Evolutionary conservation across 1,140 invertebrate genomes (phyloP), one percentile per base, ranked within the genome.

Genomic region (Drosophila sechellia): DNA sequence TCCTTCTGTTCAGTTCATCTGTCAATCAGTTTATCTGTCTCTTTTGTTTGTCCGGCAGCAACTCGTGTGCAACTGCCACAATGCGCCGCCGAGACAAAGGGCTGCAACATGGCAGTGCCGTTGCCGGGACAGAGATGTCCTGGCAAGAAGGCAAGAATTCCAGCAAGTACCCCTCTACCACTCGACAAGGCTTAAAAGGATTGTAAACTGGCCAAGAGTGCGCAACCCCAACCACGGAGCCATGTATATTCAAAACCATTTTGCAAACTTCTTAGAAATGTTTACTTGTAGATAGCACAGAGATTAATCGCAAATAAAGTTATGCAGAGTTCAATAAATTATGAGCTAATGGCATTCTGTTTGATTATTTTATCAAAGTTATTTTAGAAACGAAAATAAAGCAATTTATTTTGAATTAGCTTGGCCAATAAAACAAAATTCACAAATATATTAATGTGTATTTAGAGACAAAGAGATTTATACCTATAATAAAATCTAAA

Each of bases 11-110:
- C 37, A 13, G 64, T 81, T 61, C 56, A 52, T 58, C 61, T 31
- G 63, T 69, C 56, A 69, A 72, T 79, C 80, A 60, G 73, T 77
- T 77, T 54, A 69, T 77, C 72, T 68, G 61, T 75, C 70, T 56
- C 39, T 20, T 57, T 73, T 69, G 54, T 85, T 68, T 71, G 60
- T 66, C 49, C 49, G 35, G 35, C 68, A 42, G 40, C 34, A 72
- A 40, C 69, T 79, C 71, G 58, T 84, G 53, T 79, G 80, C 63
- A 74, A 65, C 59, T 74, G 53, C 22, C 59, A 64, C 71, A 75
- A 74, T 76, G 72, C 54, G 43, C 45, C 53, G 17, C 42, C 34
- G 48, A 75, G 72, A 81, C 81, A 84, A 84, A 75, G 60, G 81
- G 49, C 76, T 77, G 72, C 77, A 39, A 70, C 63, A 72, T 64